Conservation (phyloP, 2,888 invertebrate species). For the Calameuta filiformis region DNA sequence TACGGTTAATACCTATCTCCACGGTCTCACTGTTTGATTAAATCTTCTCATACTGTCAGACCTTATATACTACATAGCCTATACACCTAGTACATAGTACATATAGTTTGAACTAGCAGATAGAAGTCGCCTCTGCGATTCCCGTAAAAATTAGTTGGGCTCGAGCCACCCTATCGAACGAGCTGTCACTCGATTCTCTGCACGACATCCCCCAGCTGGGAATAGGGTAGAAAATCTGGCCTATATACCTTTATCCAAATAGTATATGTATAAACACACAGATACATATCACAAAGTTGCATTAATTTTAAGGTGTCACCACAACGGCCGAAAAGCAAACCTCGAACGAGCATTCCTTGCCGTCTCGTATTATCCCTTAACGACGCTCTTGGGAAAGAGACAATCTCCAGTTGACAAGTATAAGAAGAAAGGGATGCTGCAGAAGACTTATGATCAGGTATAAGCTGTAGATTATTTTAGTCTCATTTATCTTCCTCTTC, state of each 20-base stretch:
- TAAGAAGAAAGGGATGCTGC: neutral
- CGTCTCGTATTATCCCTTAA: neutral
- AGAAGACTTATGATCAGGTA: neutral
- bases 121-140: neutral
- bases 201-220: neutral
- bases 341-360: too few relatives aligned
- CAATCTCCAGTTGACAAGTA: neutral
- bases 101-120: neutral
- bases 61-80: neutral
- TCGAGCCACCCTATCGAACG: neutral
- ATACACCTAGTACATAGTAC: neutral
- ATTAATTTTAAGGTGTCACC: too few relatives aligned
- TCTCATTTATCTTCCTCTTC: neutral
- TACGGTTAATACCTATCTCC: neutral
- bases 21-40: neutral
- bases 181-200: neutral
- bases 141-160: neutral
- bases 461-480: neutral
- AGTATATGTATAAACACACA: neutral
- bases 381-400: neutral
- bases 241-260: neutral
- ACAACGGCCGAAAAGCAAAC: too few relatives aligned
- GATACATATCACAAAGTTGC: neutral
- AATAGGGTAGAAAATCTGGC: neutral
- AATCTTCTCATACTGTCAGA: neutral